Evolutionary conservation across 1,140 invertebrate species (phyloP).

Genomic region (Drosophila mayri): DNA sequence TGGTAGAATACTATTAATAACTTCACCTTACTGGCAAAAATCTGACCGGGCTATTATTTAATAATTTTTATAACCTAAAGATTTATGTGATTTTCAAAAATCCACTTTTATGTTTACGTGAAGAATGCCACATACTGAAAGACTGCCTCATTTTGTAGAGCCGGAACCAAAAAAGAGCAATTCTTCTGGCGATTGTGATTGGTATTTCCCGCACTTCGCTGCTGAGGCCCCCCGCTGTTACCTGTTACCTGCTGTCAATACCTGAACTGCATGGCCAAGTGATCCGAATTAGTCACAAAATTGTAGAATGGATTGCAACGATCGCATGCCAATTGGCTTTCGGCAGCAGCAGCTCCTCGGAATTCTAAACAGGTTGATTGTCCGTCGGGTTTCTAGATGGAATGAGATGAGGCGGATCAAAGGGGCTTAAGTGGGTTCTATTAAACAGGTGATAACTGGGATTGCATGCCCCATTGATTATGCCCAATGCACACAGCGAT

Average conservation of each 20-base stretch:
- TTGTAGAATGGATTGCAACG: conserved; percentile 38
- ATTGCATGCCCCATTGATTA: conserved; percentile 9
- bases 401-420: background rate
- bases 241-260: conserved; percentile 15
- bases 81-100: too few relatives aligned
- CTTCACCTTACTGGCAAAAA: too few relatives aligned
- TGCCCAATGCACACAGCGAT: conserved; percentile 1
- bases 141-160: background rate
- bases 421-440: background rate
- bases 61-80: background rate
- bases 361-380: conserved; percentile 40
- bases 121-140: background rate
- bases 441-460: conserved; percentile 20
- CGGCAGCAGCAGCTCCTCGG: conserved; percentile 19
- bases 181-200: conserved; percentile 16
- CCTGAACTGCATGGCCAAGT: conserved; percentile 54
- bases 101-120: background rate
- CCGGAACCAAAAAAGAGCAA: conserved; percentile 49
- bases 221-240: conserved; percentile 23
- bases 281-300: conserved; percentile 51
- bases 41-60: background rate
- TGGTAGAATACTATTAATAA: too few relatives aligned
- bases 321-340: conserved; percentile 51
- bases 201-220: conserved; percentile 41
- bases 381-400: conserved; percentile 3